phyloP scores from a whole-genome alignment of 92 coral and sea anemone genomes.

The Heliopora coerulea region DNA sequence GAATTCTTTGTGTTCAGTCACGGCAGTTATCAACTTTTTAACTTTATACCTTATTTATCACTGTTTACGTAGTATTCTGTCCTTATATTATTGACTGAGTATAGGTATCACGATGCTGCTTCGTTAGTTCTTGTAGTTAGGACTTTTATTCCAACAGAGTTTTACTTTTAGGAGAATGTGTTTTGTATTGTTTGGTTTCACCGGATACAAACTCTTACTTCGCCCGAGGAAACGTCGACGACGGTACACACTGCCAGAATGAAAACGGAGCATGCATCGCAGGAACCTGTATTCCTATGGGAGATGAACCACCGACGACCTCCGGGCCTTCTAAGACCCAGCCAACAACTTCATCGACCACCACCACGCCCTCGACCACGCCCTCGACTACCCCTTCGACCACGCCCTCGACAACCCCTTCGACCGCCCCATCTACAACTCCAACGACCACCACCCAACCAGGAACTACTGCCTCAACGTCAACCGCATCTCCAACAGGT shows the following conservation, averaged over 20 bases:
- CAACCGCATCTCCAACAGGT: neutral
- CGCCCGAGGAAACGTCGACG: constrained; percentile 1
- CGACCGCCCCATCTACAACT: constrained; percentile 12
- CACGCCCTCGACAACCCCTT: neutral
- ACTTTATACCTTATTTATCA: too few species aligned
- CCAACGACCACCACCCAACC: neutral
- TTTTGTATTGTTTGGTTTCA: neutral
- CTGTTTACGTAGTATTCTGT: too few species aligned
- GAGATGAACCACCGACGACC: neutral
- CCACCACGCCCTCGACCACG: neutral
- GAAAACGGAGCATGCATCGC: neutral
- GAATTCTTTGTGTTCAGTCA: too few species aligned
- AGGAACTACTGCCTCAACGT: neutral
- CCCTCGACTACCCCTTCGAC: neutral
- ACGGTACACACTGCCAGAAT: constrained; percentile 19
- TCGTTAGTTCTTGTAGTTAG: too few species aligned
- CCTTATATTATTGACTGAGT: too few species aligned
- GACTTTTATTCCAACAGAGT: neutral
- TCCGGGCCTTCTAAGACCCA: neutral
- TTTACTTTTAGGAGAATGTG: constrained; percentile 9
- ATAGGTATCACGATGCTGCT: too few species aligned
- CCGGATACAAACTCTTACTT: neutral
- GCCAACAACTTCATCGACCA: neutral
- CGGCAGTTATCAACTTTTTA: too few species aligned
- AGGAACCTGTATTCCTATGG: neutral